Percentiles rank a stretch among this genome's conserved stretches.
Evolutionary conservation across 2,797 vertebrate genomes (phyloP).

Genomic region (Lutjanus argentimaculatus): DNA sequence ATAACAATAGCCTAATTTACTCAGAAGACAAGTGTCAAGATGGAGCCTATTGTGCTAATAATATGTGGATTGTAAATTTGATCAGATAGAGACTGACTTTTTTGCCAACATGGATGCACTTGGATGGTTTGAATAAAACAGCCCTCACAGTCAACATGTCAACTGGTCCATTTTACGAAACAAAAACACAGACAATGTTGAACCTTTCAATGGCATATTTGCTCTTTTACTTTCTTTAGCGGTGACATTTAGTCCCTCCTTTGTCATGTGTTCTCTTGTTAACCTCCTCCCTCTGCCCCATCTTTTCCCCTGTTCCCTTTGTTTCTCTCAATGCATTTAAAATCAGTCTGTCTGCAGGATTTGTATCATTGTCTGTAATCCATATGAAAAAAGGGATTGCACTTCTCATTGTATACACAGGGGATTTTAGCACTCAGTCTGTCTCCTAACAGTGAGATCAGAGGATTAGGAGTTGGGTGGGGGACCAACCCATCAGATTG

Average conservation of each 20-base stretch:
- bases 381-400: slow-evolving; percentile 30
- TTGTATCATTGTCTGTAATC: slow-evolving; percentile 31
- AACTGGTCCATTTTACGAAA: not conserved
- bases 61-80: too few relatives aligned
- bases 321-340: slow-evolving; percentile 23
- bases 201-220: not conserved
- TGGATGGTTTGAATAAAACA: not conserved
- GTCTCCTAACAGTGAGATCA: slow-evolving; percentile 51
- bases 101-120: too few relatives aligned
- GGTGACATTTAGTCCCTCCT: not conserved
- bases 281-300: not conserved
- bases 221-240: not conserved
- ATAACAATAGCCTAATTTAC: too few relatives aligned
- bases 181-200: not conserved
- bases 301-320: not conserved
- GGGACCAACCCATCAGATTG: slow-evolving; percentile 22
- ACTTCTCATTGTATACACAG: slow-evolving; percentile 38
- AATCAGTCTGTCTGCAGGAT: slow-evolving; percentile 9
- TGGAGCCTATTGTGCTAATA: too few relatives aligned
- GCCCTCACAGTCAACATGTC: not conserved
- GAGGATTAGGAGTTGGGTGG: slow-evolving; percentile 47
- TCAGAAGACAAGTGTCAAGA: too few relatives aligned
- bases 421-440: slow-evolving; percentile 34
- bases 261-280: not conserved
- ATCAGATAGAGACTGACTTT: too few relatives aligned